Percentiles rank a stretch among this genome's conserved stretches.
phyloP scores from a whole-genome alignment of 2,888 invertebrate species.

The Thalpophila matura region DNA sequence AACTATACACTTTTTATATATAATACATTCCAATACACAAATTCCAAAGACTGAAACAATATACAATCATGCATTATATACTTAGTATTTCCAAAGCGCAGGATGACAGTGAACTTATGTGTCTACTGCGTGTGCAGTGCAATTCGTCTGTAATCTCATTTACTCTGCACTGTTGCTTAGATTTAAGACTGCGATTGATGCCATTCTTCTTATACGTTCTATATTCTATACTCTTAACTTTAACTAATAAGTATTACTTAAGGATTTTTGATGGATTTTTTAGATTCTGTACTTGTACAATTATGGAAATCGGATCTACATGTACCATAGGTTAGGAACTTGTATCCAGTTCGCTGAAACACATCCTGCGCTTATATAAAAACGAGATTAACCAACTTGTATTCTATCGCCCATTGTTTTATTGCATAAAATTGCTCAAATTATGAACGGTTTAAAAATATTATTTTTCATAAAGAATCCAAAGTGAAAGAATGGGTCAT shows the following conservation, averaged over 20 bases:
- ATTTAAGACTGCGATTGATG: slow-evolving; percentile 63
- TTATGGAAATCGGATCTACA: slow-evolving; percentile 20
- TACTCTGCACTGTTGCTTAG: slow-evolving; percentile 54
- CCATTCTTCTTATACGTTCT: slow-evolving; percentile 61
- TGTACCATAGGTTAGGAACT: slow-evolving; percentile 23
- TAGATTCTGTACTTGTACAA: slow-evolving; percentile 32
- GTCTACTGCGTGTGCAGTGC: not conserved
- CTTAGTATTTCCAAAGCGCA: slow-evolving; percentile 62
- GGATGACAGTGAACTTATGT: slow-evolving; percentile 40
- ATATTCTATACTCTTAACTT: slow-evolving; percentile 52
- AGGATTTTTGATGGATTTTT: slow-evolving; percentile 38
- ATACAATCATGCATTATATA: slow-evolving; percentile 56
- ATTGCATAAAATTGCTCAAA: slow-evolving; percentile 36
- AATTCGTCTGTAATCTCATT: slow-evolving; percentile 33
- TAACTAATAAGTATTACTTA: slow-evolving; percentile 59
- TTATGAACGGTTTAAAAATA: slow-evolving; percentile 20
- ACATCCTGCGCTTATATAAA: slow-evolving; percentile 60
- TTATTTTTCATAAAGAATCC: not conserved
- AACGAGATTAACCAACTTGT: slow-evolving; percentile 58
- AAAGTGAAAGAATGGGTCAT: slow-evolving; percentile 29
- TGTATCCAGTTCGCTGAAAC: not conserved
- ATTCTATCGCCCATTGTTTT: slow-evolving; percentile 44
- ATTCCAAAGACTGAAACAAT: slow-evolving; percentile 74
- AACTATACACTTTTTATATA: slow-evolving; percentile 32
- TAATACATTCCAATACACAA: slow-evolving; percentile 70